phyloP scores from a whole-genome alignment of 2,888 invertebrate species.

The Koerneria pararmatus region DNA sequence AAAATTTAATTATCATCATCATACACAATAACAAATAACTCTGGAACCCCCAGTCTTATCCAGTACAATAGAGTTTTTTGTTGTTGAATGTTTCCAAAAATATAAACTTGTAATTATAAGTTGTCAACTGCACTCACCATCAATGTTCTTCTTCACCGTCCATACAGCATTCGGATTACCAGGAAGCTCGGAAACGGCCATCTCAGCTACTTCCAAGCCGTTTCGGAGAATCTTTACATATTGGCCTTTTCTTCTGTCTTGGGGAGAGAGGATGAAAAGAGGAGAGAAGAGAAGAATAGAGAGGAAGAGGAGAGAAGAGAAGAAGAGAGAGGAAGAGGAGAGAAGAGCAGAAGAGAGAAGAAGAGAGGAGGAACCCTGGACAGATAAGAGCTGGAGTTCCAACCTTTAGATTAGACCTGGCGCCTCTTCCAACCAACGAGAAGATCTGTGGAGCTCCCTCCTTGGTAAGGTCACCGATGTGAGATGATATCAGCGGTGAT shows the following conservation, averaged over 20 bases:
- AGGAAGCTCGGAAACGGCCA: slow-evolving; percentile 99
- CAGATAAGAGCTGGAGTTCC: too few relatives aligned
- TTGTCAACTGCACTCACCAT: slow-evolving; percentile 71
- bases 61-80: too few relatives aligned
- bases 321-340: background rate
- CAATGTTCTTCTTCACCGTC: slow-evolving; percentile 92
- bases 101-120: too few relatives aligned
- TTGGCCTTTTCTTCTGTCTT: background rate
- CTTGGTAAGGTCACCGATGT: slow-evolving; percentile 71
- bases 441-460: slow-evolving; percentile 98
- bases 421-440: slow-evolving; percentile 89
- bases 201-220: slow-evolving; percentile 92
- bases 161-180: slow-evolving; percentile 99
- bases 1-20: too few relatives aligned
- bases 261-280: background rate
- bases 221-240: slow-evolving; percentile 74
- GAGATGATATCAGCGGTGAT: slow-evolving; percentile 37
- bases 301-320: background rate
- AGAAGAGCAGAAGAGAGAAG: background rate
- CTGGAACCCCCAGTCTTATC: too few relatives aligned
- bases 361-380: too few relatives aligned
- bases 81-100: too few relatives aligned
- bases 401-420: slow-evolving; percentile 79
- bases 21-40: too few relatives aligned
- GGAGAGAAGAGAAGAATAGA: background rate